Base-by-base conservation (phyloP, 2,113 vertebrate species). In the Smithornis capensis region DNA sequence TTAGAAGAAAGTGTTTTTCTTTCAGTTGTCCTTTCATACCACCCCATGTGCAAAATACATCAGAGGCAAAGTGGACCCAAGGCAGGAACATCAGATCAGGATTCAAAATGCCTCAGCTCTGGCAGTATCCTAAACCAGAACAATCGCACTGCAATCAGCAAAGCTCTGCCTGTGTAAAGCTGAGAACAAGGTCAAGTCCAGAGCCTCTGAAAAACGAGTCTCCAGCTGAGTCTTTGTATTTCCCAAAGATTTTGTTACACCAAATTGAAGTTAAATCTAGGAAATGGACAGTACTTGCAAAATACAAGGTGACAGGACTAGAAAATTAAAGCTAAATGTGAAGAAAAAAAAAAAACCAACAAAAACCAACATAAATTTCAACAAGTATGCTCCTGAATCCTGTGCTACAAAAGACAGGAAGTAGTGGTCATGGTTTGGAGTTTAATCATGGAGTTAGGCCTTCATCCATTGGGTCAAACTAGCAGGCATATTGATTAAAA, bases 151-250 rank as follows among this genome's bases (percentile, higher is more conserved):
- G 82, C 95, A 84, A 79, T 91, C 89, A 88, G 71, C 3, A 0
- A 45, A 82, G 57, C 84, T 69, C 47, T 86, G 90, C 67, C 73
- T 59, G 19, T 79, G 84, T 45, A 59, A 71, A 74, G 79, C 92
- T 88, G 90, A 89, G 88, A 96, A 78, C 52, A 88, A 93, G 95
- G 94, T 96, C 93, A 94, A 77, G 87, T 88, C 95, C 87, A 47
- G 79, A 90, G 76, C 73, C 88, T 93, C 94, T 90, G 92, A 92
- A 93, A 97, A 96, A 92, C 0, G 77, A 90, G 44, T 90, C 83
- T 95, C 95, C 90, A 94, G 90, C 93, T 75, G 95, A 96, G 92
- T 90, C 95, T 94, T 94, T 94, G 60, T 94, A 37, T 86, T 95
- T 93, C 71, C 83, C 83, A 55, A 50, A 89, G 90, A 83, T 90